phyloP scores from a whole-genome alignment of 2,888 invertebrate species.

The Metalampra italica region DNA sequence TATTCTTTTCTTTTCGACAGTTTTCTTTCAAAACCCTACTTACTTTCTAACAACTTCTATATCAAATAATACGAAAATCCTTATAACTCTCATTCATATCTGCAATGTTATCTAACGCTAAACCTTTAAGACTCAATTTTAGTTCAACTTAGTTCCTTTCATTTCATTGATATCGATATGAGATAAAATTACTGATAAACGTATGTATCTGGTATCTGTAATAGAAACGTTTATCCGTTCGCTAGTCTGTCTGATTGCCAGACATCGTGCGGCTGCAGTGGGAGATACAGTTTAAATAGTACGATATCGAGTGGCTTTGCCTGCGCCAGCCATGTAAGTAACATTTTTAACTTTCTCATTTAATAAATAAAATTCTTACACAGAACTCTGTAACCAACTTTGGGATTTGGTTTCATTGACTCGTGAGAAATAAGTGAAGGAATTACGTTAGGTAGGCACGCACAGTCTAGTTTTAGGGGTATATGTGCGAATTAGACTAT shows the following conservation, averaged over 20 bases:
- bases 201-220: background rate
- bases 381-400: too few species aligned
- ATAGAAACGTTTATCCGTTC: background rate
- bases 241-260: background rate
- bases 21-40: too few species aligned
- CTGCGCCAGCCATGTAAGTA: constrained; percentile 5
- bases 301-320: background rate
- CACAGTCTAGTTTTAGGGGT: too few species aligned
- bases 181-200: background rate
- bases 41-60: too few species aligned
- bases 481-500: too few species aligned
- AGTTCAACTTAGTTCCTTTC: background rate
- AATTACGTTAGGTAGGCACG: too few species aligned
- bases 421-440: too few species aligned
- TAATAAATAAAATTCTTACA: too few species aligned
- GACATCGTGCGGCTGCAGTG: background rate
- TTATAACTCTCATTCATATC: too few species aligned
- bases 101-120: background rate
- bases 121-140: constrained; percentile 1
- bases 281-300: background rate
- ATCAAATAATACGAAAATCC: too few species aligned
- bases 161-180: background rate
- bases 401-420: too few species aligned
- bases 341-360: background rate
- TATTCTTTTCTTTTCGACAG: too few species aligned